Conservation (phyloP, 2,113 vertebrate species). For the Bubo blakistoni region DNA sequence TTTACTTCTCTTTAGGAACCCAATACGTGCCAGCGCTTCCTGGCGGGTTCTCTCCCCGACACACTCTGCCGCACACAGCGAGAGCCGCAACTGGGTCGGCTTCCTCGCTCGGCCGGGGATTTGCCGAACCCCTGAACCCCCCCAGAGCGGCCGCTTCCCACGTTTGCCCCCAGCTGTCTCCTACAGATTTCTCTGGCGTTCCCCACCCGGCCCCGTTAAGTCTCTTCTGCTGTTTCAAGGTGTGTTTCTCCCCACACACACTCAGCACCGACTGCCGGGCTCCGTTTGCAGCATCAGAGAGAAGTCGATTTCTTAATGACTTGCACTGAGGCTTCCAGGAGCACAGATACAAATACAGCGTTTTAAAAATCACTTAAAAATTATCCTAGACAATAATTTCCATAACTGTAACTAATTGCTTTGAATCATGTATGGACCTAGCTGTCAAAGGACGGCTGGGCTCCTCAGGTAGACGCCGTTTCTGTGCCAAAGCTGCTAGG, state of each 20-base stretch:
- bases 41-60: background rate
- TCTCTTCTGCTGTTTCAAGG: background rate
- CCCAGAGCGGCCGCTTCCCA: background rate
- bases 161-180: background rate
- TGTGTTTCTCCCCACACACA: background rate
- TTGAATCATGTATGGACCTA: background rate
- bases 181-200: background rate
- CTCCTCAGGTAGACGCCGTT: background rate
- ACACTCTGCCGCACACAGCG: background rate
- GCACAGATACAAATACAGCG: background rate
- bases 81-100: background rate
- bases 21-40: background rate
- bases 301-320: background rate
- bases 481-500: background rate
- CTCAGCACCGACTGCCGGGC: background rate
- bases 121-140: background rate
- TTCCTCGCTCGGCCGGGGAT: background rate
- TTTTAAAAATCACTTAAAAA: background rate
- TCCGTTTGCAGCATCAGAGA: background rate
- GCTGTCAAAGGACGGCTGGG: background rate
- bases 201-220: background rate
- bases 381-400: background rate
- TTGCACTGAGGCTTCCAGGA: background rate
- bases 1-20: background rate
- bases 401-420: background rate